phyloP scores from a whole-genome alignment of 1,140 invertebrate genomes.

The Matsumurasca onukii region DNA sequence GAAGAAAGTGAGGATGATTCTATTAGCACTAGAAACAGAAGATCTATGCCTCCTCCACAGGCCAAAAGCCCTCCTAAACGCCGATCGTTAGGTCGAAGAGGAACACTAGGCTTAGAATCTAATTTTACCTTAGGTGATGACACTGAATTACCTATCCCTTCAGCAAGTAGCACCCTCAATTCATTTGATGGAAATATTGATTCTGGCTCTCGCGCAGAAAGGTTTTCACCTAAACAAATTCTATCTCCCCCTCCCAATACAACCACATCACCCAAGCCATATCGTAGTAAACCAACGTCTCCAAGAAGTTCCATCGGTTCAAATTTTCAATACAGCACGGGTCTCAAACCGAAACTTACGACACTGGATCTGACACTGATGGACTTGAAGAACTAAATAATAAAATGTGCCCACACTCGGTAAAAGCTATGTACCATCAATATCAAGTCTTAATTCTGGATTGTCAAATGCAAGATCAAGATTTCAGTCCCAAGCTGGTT shows the following conservation, averaged over 20 bases:
- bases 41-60: conserved; percentile 34
- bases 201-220: neutral
- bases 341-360: conserved; percentile 14
- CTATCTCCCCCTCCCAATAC: too few relatives aligned
- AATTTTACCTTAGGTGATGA: too few relatives aligned
- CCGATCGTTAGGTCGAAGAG: conserved; percentile 29
- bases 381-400: conserved; percentile 11
- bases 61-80: conserved; percentile 24
- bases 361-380: conserved; percentile 33
- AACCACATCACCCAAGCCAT: too few relatives aligned
- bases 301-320: neutral
- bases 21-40: conserved; percentile 1
- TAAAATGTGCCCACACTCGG: neutral
- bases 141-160: neutral
- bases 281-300: too few relatives aligned
- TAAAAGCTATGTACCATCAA: neutral
- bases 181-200: neutral
- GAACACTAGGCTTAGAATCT: too few relatives aligned
- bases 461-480: conserved; percentile 9
- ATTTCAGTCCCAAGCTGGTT: conserved; percentile 5
- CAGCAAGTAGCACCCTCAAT: conserved; percentile 24
- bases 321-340: neutral
- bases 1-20: conserved; percentile 35
- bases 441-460: neutral
- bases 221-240: conserved; percentile 15